Conservation (phyloP, 2,113 vertebrate species). For the Labrus mixtus region DNA sequence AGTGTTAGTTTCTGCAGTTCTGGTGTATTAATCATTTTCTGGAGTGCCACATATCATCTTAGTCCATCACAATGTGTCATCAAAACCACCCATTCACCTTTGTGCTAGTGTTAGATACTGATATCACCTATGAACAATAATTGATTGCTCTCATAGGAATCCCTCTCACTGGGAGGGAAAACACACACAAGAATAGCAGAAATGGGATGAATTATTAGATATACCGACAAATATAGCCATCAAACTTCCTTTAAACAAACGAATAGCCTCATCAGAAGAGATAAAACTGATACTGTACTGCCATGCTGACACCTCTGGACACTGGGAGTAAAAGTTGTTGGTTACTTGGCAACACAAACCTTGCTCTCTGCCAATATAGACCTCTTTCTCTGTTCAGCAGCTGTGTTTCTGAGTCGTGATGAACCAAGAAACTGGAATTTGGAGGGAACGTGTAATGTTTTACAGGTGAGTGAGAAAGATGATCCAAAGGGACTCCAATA, state of each 20-base stretch:
- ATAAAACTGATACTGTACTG: background rate
- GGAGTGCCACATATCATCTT: background rate
- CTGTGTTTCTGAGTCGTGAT: background rate
- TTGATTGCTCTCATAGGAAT: background rate
- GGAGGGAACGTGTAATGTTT: constrained; percentile 53
- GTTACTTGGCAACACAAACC: constrained; percentile 24
- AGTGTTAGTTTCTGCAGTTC: background rate
- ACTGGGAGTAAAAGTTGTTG: background rate
- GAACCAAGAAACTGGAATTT: constrained; percentile 64
- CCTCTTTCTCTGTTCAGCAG: background rate
- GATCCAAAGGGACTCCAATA: background rate
- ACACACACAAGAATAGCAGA: background rate
- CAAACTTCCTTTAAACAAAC: background rate
- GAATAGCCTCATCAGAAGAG: background rate
- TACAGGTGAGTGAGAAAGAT: constrained; percentile 45
- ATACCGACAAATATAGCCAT: too few species aligned
- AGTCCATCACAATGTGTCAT: background rate
- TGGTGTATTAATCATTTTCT: background rate
- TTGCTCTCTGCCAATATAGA: background rate
- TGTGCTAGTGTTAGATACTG: background rate
- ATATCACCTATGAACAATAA: background rate
- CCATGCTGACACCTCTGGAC: constrained; percentile 12
- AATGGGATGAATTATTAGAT: background rate
- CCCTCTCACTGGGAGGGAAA: background rate
- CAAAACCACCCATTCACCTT: background rate